These are phyloP conservation scores for Drosophila paracracens DNA, from an alignment of 2,888 invertebrate genomes.

Conservation along the genomic window DNA sequence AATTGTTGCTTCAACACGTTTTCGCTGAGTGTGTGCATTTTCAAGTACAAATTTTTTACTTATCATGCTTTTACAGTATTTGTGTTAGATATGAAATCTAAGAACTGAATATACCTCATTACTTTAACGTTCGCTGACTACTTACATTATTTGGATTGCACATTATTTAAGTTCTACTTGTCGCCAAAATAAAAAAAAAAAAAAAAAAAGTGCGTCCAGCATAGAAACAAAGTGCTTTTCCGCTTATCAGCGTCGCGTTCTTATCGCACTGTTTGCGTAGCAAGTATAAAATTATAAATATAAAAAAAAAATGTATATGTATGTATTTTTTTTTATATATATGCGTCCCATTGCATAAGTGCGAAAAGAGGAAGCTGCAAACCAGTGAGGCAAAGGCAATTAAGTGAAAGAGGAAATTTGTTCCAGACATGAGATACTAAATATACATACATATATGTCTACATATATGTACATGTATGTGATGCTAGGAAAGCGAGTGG, in stretches of 20 bases:
- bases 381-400: constrained; percentile 9
- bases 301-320: constrained; percentile 6
- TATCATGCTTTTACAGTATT: constrained; percentile 31
- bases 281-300: constrained; percentile 19
- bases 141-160: constrained; percentile 24
- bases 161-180: not conserved
- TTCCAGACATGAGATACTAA: not conserved
- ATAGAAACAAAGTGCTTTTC: constrained; percentile 9
- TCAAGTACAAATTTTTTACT: constrained; percentile 5
- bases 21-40: constrained; percentile 1
- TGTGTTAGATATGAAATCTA: constrained; percentile 35
- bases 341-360: constrained; percentile 54
- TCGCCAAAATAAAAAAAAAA: not conserved
- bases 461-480: not conserved
- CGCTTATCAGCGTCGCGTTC: constrained; percentile 57
- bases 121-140: not conserved
- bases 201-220: constrained; percentile 33
- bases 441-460: not conserved
- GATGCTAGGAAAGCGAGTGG: constrained; percentile 23
- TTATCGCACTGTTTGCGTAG: constrained; percentile 68
- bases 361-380: constrained; percentile 56
- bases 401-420: constrained; percentile 1
- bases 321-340: constrained; percentile 14
- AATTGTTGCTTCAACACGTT: not conserved
- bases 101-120: not conserved